A percentile compares a stretch with the other conserved stretches of the same genome.
Evolutionary conservation across 1,140 invertebrate genomes (phyloP).

Genomic region (Bombus cullumanus): DNA sequence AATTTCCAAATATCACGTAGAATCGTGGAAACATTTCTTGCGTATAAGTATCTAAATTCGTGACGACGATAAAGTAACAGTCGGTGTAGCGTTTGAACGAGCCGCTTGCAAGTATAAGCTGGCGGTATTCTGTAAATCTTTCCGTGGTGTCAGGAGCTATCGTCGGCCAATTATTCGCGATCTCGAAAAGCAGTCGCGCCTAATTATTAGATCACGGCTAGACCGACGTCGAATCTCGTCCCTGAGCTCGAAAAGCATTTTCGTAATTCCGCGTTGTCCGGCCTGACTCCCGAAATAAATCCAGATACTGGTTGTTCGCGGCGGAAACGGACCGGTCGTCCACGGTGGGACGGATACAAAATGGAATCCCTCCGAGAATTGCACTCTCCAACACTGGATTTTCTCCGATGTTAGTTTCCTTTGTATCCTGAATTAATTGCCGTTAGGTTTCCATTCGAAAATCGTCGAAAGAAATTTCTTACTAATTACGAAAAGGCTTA

Average conservation of each 20-base stretch:
- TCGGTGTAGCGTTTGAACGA: not conserved
- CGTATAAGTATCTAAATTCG: no score
- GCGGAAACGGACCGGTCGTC: not conserved
- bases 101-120: no score
- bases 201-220: constrained; percentile 18
- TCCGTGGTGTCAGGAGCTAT: not conserved
- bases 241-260: constrained; percentile 21
- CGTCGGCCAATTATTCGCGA: constrained; percentile 34
- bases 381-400: no score
- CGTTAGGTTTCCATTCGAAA: no score
- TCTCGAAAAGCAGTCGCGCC: not conserved
- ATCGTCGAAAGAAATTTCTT: no score
- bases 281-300: constrained; percentile 35
- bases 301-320: not conserved
- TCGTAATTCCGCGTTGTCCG: constrained; percentile 38
- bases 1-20: no score
- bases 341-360: not conserved
- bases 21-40: no score
- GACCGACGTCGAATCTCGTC: constrained; percentile 18
- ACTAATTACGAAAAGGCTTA: no score
- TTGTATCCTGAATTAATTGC: no score
- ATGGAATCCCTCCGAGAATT: not conserved
- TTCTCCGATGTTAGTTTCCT: no score
- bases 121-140: constrained; percentile 9
- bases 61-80: no score